Percentiles rank a stretch among this genome's conserved stretches.
Evolutionary conservation across 2,888 invertebrate genomes (phyloP).

Genomic region (Meganola albula): DNA sequence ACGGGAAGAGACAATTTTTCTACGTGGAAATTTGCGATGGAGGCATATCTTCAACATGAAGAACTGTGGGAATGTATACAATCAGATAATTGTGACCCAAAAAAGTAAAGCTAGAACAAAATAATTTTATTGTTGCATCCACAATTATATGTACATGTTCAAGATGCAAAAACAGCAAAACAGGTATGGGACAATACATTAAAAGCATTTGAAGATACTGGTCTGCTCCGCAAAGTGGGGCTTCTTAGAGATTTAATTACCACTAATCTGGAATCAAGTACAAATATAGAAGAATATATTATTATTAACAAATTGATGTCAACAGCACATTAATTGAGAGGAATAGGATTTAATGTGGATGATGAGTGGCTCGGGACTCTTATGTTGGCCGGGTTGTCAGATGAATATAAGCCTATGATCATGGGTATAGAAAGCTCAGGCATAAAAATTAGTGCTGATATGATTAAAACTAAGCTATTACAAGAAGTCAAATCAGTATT

Average conservation of each 20-base stretch:
- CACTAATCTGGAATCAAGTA: conserved; percentile 2
- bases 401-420: conserved; percentile 17
- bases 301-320: conserved; percentile 15
- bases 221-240: conserved; percentile 1
- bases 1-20: conserved; percentile 13
- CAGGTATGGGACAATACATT: conserved; percentile 1
- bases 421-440: conserved; percentile 14
- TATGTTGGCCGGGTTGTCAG: conserved; percentile 17
- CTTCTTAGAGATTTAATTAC: conserved; percentile 2
- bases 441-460: conserved; percentile 5
- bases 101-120: conserved; percentile 4
- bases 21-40: conserved; percentile 16
- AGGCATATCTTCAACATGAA: conserved; percentile 8
- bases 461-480: conserved; percentile 3
- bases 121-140: conserved; percentile 3
- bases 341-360: conserved; percentile 15
- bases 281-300: conserved; percentile 6
- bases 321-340: conserved; percentile 13
- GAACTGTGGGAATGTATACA: conserved; percentile 3
- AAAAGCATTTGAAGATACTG: conserved; percentile 2
- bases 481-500: conserved; percentile 5
- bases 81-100: neutral
- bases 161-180: conserved; percentile 1
- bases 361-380: conserved; percentile 21
- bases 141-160: conserved; percentile 1